Evolutionary conservation across 1,140 invertebrate genomes (phyloP), one percentile per base, ranked within the genome.

Genomic region (Steinernema feltiae): DNA sequence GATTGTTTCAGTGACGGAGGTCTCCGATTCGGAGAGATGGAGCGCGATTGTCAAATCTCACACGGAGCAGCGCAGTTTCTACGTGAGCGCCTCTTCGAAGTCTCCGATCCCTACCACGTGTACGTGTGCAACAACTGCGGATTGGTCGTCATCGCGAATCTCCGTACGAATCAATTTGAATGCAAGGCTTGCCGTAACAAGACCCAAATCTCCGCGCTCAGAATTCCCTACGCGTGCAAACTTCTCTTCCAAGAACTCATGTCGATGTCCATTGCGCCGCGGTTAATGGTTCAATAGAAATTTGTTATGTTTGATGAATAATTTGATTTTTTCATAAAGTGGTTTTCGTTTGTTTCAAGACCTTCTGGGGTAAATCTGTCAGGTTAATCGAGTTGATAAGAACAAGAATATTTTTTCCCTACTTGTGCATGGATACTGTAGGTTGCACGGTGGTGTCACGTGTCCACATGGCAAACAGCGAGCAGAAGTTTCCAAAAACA

Each of bases 11-110:
- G 95, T 82, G 96, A 99, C 88, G 96, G 96, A 82, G 96, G 96
- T 78, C 88, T 99, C 75, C 94, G 97, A 90, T 99, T 99, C n/a
- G n/a, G n/a, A n/a, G n/a, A n/a, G n/a, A n/a, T n/a, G n/a, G n/a
- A 87, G 96, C 97, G 96, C 71, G 96, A 99, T 91, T 99, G 96
- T 90, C 96, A 99, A 89, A 99, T 99, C 85, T 93, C 96, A 76
- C 97, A 99, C 85, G 96, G 96, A 41, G 95, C 96, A 0, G 95
- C 97, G 0, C 96, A 98, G 87, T 99, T 99, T 86, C 88, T 99
- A 18, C 89, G 95, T 63, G 96, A 99, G 88, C 90, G 96, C 76
- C 88, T 99, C 7, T 98, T 99, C 87, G 95, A 98, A 90, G 95
- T 97, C 0, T 98, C 95, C 27, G 97, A 99, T 90, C 96, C 97